Conservation (phyloP, 2,888 invertebrate species). For the Sisyra terminalis region DNA sequence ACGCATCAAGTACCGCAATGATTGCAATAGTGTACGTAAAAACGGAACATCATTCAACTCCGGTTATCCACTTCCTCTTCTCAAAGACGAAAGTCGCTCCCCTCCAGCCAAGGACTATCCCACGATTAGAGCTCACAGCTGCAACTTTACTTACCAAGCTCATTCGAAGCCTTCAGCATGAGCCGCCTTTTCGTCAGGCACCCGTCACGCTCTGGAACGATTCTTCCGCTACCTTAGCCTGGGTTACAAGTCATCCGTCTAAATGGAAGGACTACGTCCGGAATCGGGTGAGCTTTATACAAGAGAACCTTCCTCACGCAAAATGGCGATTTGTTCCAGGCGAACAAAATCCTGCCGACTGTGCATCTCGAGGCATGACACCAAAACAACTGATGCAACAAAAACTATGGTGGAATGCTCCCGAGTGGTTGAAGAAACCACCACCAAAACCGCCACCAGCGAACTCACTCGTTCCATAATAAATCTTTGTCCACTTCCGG, state of each 20-base stretch:
- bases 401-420: too few relatives aligned
- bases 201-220: conserved; percentile 1
- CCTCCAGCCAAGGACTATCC: neutral
- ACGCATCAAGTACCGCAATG: neutral
- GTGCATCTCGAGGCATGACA: conserved; percentile 2
- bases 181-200: too few relatives aligned
- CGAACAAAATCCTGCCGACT: conserved; percentile 5
- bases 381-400: too few relatives aligned
- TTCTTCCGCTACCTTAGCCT: neutral
- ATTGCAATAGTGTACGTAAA: neutral
- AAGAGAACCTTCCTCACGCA: neutral
- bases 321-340: conserved; percentile 1
- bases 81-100: neutral
- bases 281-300: conserved; percentile 2
- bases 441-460: too few relatives aligned
- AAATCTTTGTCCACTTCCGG: too few relatives aligned
- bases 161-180: neutral
- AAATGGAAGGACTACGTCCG: neutral
- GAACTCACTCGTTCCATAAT: too few relatives aligned
- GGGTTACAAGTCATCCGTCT: neutral
- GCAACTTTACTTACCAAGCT: conserved; percentile 2
- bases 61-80: neutral
- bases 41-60: neutral
- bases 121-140: conserved; percentile 1
- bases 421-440: too few relatives aligned